Conservation (phyloP, 2,113 vertebrate genomes). For the Archocentrus centrarchus region DNA sequence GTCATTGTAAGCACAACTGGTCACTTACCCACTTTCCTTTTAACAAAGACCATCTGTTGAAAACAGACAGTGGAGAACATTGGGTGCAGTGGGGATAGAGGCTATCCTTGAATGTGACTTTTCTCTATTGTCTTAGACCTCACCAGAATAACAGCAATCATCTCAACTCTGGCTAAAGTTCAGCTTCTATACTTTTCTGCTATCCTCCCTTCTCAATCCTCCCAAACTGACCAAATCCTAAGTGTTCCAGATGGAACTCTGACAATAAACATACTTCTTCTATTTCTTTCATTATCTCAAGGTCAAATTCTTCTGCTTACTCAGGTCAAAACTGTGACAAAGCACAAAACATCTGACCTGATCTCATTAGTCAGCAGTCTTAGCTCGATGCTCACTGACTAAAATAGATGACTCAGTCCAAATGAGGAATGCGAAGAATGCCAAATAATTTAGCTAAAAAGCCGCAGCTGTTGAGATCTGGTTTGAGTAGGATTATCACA, state of each 20-base stretch:
- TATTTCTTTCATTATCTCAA: not conserved
- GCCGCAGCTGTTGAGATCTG: slow-evolving; percentile 43
- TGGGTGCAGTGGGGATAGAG: not conserved
- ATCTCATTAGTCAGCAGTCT: slow-evolving; percentile 5
- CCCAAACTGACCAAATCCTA: not conserved
- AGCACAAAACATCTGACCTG: slow-evolving; percentile 2
- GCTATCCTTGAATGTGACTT: slow-evolving; percentile 7
- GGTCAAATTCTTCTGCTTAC: slow-evolving; percentile 11
- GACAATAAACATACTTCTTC: slow-evolving; percentile 2
- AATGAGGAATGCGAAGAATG: slow-evolving; percentile 41
- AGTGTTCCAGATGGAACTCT: slow-evolving; percentile 16
- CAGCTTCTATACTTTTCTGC: not conserved
- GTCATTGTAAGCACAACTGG: not conserved
- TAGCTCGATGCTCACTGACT: not conserved
- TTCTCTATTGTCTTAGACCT: not conserved
- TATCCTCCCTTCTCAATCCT: not conserved
- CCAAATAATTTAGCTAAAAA: slow-evolving; percentile 31
- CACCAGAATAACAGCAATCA: not conserved
- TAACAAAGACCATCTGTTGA: slow-evolving; percentile 39
- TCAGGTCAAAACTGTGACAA: slow-evolving; percentile 7
- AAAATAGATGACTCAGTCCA: slow-evolving; percentile 29
- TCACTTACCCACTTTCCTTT: not conserved
- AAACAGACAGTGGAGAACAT: slow-evolving; percentile 16
- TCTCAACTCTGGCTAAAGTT: not conserved
- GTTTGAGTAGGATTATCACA: not conserved